Conservation (phyloP, 2,888 invertebrate genomes). For the Corythucha ciliata region DNA sequence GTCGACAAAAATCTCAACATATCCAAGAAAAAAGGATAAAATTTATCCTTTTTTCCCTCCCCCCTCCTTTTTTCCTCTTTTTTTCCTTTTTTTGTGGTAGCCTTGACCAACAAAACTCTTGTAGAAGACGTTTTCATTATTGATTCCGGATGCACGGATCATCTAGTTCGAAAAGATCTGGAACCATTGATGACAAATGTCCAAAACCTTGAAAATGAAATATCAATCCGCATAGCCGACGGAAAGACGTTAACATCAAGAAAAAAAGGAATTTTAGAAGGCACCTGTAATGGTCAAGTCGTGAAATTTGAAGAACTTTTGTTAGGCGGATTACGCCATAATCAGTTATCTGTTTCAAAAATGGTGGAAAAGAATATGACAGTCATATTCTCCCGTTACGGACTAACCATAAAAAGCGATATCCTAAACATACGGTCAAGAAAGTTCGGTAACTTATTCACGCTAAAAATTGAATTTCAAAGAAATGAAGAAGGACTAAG, state of each 20-base stretch:
- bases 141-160: conserved; percentile 13
- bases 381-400: background rate
- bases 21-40: no score
- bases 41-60: no score
- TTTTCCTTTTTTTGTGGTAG: no score
- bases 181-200: background rate
- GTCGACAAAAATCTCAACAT: no score
- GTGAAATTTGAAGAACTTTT: background rate
- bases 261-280: background rate
- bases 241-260: background rate
- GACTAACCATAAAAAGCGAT: background rate
- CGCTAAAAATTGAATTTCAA: no score
- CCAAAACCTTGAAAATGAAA: background rate
- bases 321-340: background rate
- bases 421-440: no score
- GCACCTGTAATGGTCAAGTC: background rate
- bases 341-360: background rate
- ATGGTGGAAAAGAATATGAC: background rate
- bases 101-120: no score
- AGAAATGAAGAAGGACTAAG: no score
- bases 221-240: background rate
- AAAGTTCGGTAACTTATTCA: no score
- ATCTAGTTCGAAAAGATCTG: conserved; percentile 5
- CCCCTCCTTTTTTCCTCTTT: no score
- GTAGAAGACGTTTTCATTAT: conserved; percentile 2